Evolutionary conservation across 2,888 invertebrate species (phyloP).

Genomic region (Hypercompe scribonia): DNA sequence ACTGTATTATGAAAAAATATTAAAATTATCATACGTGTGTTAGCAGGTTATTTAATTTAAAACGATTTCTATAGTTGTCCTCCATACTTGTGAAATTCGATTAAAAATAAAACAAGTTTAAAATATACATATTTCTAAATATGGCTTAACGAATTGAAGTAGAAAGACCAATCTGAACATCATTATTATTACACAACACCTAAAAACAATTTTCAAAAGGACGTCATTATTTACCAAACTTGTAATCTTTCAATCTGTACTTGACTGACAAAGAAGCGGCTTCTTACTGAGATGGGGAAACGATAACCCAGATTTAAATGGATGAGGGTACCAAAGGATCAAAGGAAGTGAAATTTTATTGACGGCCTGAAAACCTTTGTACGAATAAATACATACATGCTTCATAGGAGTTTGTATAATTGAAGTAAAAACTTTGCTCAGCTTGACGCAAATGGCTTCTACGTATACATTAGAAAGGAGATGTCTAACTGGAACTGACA

Average conservation of each 20-base stretch:
- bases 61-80: too few relatives aligned
- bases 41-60: too few relatives aligned
- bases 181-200: constrained; percentile 14
- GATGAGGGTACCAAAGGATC: constrained; percentile 35
- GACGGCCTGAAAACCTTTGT: constrained; percentile 29
- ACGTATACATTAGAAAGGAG: background rate
- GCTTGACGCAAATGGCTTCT: background rate
- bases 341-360: constrained; percentile 52
- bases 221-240: constrained; percentile 30
- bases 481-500: background rate
- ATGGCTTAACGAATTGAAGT: background rate
- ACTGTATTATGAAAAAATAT: too few relatives aligned
- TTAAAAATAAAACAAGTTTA: too few relatives aligned
- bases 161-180: constrained; percentile 43
- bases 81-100: too few relatives aligned
- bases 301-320: constrained; percentile 45
- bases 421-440: background rate
- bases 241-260: constrained; percentile 39
- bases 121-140: background rate
- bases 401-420: constrained; percentile 18
- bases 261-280: constrained; percentile 23
- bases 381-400: constrained; percentile 30
- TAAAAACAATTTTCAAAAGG: constrained; percentile 23
- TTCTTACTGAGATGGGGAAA: constrained; percentile 34
- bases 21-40: too few relatives aligned